Conservation (phyloP, 1,140 invertebrate species). For the Halyomorpha halys region DNA sequence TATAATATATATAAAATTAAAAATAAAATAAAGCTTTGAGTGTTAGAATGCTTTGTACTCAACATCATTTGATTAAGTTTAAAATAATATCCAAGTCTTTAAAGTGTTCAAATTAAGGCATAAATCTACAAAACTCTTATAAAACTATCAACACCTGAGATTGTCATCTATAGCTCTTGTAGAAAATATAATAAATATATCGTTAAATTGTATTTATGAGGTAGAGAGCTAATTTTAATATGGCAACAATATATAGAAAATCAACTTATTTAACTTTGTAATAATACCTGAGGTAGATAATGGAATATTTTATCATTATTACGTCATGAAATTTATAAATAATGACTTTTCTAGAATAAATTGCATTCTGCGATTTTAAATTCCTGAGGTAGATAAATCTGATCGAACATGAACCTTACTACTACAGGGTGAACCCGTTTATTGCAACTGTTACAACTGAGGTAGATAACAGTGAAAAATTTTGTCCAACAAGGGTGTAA, state of each 20-base stretch:
- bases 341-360: constrained; percentile 4
- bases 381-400: constrained; percentile 24
- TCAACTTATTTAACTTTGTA: constrained; percentile 13
- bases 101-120: constrained; percentile 14
- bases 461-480: constrained; percentile 1
- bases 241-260: constrained; percentile 19
- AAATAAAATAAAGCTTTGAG: constrained; percentile 20
- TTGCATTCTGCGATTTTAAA: not conserved
- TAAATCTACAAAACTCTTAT: constrained; percentile 17
- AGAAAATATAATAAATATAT: constrained; percentile 24
- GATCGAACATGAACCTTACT: not conserved
- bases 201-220: constrained; percentile 18
- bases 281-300: constrained; percentile 26
- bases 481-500: constrained; percentile 2
- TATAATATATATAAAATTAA: constrained; percentile 12
- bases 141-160: constrained; percentile 25
- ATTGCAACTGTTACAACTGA: constrained; percentile 19
- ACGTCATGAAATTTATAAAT: constrained; percentile 10
- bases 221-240: constrained; percentile 25
- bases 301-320: constrained; percentile 20
- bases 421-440: constrained; percentile 23
- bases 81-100: constrained; percentile 11
- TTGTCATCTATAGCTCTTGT: constrained; percentile 24
- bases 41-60: constrained; percentile 13
- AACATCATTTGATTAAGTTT: constrained; percentile 12